Evolutionary conservation across 2,797 vertebrate species (phyloP), one percentile per base, ranked within the genome.

Genomic region (Clarias laeviceps): DNA sequence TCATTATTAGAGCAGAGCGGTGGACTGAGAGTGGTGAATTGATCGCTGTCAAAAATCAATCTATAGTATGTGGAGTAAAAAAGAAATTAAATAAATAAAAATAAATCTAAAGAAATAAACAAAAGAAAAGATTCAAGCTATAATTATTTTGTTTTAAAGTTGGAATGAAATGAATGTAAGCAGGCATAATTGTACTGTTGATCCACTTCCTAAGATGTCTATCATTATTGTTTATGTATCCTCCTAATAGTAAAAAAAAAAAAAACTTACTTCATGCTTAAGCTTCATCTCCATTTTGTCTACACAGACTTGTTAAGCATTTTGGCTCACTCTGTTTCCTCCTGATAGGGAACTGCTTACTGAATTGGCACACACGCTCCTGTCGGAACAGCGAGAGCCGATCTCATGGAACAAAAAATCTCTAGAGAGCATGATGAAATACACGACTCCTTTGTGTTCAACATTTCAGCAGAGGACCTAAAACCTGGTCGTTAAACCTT

Each of bases 41-140:
- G 88, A 91, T 91, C 88, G 87, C 80, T 64, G 74, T 37, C 66
- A 78, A 69, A 78, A 89, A 86, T 88, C 69, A 88, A 88, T 90
- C 87, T 83, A 84, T 85, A 73, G 82, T 73, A 64, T 76, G 82
- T 65, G 74, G 72, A 84, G 82, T 70, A 62, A 80, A 54, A 85
- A 90, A 34, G 2, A 2, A 37, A 37, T 37, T 5, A 37, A 37
- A 37, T 37, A 37, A 37, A 45, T 45, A 45, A 11, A 45, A 45
- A 45, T 45, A 45, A 45, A 45, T 45, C 0, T 45, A 86, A 74
- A 89, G 84, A 87, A 83, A 78, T 81, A 3, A 27, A 37, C 88
- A 82, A 82, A 59, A 86, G 82, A 82, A 87, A 83, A 88, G 86
- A 88, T 86, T 87, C 61, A 83, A 82, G 82, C 74, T 74, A 59